Evolutionary conservation across 2,797 vertebrate genomes (phyloP), one percentile per base, ranked within the genome.

Genomic region (Apogon talboti): DNA sequence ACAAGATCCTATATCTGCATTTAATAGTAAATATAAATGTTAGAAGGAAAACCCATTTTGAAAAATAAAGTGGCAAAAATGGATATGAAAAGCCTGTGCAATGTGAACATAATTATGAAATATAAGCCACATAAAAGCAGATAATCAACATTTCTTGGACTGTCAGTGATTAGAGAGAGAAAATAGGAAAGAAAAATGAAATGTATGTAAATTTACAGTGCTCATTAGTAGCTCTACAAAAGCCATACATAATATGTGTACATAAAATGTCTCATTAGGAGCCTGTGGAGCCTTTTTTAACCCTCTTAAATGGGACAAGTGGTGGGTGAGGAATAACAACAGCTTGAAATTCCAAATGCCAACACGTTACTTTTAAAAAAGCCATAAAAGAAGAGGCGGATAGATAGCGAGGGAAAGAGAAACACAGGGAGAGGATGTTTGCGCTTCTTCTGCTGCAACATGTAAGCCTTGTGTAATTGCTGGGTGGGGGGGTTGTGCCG

Each of bases 401-500:
- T 2, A 65, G 66, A 70, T 41, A 68, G 57, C 1, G 50, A 69
- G 16, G 11, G 49, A 66, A 33, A 62, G 8, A 55, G 16, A 52
- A 35, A 62, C 30, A 46, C 45, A 40, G 62, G 58, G 62, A 78
- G 51, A 80, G 84, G 66, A 70, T 81, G 87, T 84, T 86, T 82
- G 69, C 82, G 76, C 85, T 84, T 79, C 74, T 73, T 79, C 74
- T 73, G 76, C 81, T 79, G 71, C 57, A 75, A 52, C 79, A 70
- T 73, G 81, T 85, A 89, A 87, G 82, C 82, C 69, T 81, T 2
- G 24, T 84, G 80, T 91, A 91, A 92, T 91, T 93, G 86, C 79
- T 81, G 80, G 87, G 85, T 42, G n/a, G n/a, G 75, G 78, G 71
- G 71, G 79, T 38, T 44, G 76, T 41, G 70, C 42, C 46, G 54